Evolutionary conservation across 2,888 invertebrate species (phyloP), one percentile per base, ranked within the genome.

Genomic region (Nomada ferruginata): DNA sequence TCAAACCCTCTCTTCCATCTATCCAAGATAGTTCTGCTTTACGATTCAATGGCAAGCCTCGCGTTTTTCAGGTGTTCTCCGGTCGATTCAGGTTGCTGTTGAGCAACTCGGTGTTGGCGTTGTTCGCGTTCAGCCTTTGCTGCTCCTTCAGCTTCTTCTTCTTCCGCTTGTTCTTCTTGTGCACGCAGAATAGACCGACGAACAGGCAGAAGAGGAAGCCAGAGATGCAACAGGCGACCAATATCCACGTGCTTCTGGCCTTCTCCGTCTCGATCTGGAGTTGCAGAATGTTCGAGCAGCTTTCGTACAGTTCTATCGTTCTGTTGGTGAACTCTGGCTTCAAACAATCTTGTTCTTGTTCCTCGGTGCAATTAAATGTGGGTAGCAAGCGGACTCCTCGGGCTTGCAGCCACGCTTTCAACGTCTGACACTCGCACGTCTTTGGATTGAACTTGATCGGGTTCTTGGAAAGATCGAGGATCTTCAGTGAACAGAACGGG

Each of bases 401-500:
- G 0, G 69, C 18, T 13, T 84, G 80, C 36, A 91, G 74, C 93
- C 93, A 93, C 0, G 79, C 55, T 26, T 87, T 89, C 23, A 93
- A 78, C 10, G 76, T 60, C 29, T 87, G 84, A 71, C 93, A 93
- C 4, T 92, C 91, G 88, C 93, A 93, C 26, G 36, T 82, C 18
- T 50, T 70, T 5, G 72, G 53, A 20, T 83, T 36, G 64, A 85
- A 73, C 59, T 85, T 82, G 26, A 93, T 79, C 2, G 84, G 85
- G 71, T 93, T 93, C 0, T 66, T 84, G 2, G 90, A 79, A 0
- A 95, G 89, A 90, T 96, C 96, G 55, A 97, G 94, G 81, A 94
- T 94, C 79, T 94, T 94, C 47, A 97, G 93, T 79, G 95, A 95
- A 91, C 97, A 97, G 94, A 96, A 95, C 2, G 94, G 93, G 0